A percentile compares a stretch with the other conserved stretches of the same genome.
Evolutionary conservation across 2,888 invertebrate species (phyloP).

Genomic region (Eupsilia transversa): DNA sequence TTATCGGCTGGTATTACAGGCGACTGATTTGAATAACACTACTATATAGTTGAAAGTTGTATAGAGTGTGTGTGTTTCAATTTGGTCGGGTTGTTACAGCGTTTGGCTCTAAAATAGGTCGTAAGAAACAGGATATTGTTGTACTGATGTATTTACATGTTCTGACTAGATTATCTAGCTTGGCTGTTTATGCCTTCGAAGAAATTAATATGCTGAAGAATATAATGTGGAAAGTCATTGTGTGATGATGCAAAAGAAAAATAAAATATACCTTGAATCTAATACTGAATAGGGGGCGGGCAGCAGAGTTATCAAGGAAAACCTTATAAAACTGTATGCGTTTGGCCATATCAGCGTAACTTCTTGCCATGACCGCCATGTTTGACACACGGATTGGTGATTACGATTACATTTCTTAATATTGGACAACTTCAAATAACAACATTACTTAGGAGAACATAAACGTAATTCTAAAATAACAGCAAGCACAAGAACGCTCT

Average conservation of each 20-base stretch:
- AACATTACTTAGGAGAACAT: not conserved
- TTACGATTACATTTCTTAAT: not conserved
- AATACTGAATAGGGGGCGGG: not conserved
- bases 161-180: not conserved
- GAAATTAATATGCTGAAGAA: not conserved
- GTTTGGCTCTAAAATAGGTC: slow-evolving; percentile 51
- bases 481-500: too few relatives aligned
- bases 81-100: slow-evolving; percentile 30
- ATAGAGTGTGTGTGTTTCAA: not conserved
- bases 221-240: not conserved
- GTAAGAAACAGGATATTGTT: slow-evolving; percentile 53
- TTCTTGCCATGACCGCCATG: too few relatives aligned
- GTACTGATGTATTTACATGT: slow-evolving; percentile 22
- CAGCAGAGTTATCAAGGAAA: not conserved
- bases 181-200: not conserved
- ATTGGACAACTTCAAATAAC: not conserved
- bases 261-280: not conserved
- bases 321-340: too few relatives aligned
- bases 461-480: not conserved
- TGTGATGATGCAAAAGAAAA: not conserved
- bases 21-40: slow-evolving; percentile 24
- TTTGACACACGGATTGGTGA: not conserved
- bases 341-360: not conserved
- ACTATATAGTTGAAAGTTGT: not conserved
- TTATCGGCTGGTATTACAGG: slow-evolving; percentile 53